Evolutionary conservation across 37 sponge, comb jelly and placozoan genomes (phyloP).

Genomic region (Halisarca cf. caerulea): DNA sequence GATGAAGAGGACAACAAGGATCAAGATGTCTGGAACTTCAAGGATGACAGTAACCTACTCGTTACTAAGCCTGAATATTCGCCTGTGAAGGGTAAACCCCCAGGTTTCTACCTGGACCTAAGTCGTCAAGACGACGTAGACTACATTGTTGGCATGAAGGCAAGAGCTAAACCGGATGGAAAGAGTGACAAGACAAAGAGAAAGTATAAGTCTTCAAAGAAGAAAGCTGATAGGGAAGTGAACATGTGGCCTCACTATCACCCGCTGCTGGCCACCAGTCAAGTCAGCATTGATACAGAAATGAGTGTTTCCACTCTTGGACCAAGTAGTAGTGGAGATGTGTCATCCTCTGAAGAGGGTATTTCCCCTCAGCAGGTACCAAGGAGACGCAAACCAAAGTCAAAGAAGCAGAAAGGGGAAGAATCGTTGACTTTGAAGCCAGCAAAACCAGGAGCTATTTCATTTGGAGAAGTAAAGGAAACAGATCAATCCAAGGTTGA

Average conservation of each 20-base stretch:
- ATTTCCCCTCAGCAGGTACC: neutral
- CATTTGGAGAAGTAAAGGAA: slow-evolving; percentile 21
- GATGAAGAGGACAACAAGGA: neutral
- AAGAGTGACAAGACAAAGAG: slow-evolving; percentile 14
- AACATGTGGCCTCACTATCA: neutral
- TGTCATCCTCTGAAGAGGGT: neutral
- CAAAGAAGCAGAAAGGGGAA: neutral
- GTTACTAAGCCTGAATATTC: slow-evolving; percentile 2
- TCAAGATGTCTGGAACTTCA: slow-evolving; percentile 8
- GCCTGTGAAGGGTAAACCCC: neutral
- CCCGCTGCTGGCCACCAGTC: too few species aligned
- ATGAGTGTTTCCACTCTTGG: neutral
- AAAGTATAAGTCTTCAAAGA: neutral
- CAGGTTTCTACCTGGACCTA: neutral
- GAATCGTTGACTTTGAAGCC: neutral
- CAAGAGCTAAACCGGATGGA: neutral
- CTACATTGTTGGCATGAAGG: neutral
- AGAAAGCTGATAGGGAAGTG: neutral
- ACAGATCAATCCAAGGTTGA: neutral
- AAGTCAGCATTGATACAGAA: neutral
- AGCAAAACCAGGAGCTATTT: neutral
- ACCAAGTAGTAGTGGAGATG: neutral
- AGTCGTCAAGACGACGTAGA: slow-evolving; percentile 5
- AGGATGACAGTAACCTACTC: slow-evolving; percentile 7
- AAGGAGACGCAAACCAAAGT: too few species aligned